A percentile compares a stretch with the other conserved stretches of the same genome.
These are phyloP conservation scores for Pristionchus fissidentatus DNA, from an alignment of 2,888 invertebrate genomes.

Conservation along the genomic window DNA sequence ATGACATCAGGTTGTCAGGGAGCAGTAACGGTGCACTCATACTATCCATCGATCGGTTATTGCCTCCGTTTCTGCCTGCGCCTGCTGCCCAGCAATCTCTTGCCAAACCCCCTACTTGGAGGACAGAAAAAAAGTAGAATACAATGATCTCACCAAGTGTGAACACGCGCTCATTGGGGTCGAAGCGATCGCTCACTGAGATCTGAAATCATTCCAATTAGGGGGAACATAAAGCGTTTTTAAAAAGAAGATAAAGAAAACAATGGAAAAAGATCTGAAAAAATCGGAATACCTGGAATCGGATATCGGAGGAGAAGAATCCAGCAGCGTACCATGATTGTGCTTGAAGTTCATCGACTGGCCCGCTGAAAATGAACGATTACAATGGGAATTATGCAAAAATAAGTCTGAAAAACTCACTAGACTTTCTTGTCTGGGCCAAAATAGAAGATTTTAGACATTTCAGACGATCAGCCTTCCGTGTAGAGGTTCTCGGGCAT, in stretches of 20 bases:
- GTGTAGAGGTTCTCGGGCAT: no score
- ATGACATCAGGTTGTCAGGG: no score
- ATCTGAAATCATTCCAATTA: neutral
- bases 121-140: no score
- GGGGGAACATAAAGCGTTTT: neutral
- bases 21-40: no score
- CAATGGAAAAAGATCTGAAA: no score
- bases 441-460: no score
- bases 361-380: conserved; percentile 17
- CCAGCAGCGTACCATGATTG: neutral
- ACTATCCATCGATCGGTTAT: no score
- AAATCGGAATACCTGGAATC: conserved; percentile 1
- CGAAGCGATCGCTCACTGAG: neutral
- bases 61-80: no score
- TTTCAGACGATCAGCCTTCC: no score
- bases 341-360: neutral
- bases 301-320: neutral
- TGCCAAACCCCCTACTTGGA: no score
- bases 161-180: neutral
- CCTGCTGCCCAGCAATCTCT: no score
- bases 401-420: neutral
- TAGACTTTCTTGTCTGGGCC: neutral
- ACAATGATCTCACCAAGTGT: neutral
- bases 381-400: neutral
- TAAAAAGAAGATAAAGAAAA: neutral